phyloP scores from a whole-genome alignment of 2,888 invertebrate genomes.

The Amphiduros pacificus region DNA sequence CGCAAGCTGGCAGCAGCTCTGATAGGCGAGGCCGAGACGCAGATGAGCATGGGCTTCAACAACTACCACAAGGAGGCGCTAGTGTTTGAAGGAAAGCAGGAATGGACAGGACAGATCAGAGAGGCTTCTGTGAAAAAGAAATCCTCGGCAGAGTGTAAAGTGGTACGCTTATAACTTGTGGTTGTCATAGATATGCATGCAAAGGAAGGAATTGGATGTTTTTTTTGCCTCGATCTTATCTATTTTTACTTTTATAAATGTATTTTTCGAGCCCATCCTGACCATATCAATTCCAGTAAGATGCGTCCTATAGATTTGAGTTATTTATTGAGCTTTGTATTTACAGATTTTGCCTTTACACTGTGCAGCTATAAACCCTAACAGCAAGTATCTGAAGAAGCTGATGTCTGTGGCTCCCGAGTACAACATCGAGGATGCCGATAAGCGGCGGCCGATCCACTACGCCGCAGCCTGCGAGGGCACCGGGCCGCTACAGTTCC shows the following conservation, averaged over 20 bases:
- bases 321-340: not conserved
- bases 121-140: slow-evolving; percentile 60
- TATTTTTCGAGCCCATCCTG: too few relatives aligned
- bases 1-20: slow-evolving; percentile 58
- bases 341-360: slow-evolving; percentile 63
- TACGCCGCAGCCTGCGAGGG: slow-evolving; percentile 64
- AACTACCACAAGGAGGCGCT: slow-evolving; percentile 40
- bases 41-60: slow-evolving; percentile 50
- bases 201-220: too few relatives aligned
- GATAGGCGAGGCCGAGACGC: slow-evolving; percentile 51
- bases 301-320: not conserved
- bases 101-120: slow-evolving; percentile 31
- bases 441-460: slow-evolving; percentile 61
- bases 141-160: slow-evolving; percentile 41
- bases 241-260: not conserved
- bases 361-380: slow-evolving; percentile 64
- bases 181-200: too few relatives aligned
- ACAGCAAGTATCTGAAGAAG: slow-evolving; percentile 59
- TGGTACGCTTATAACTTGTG: not conserved
- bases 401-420: slow-evolving; percentile 61
- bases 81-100: slow-evolving; percentile 53
- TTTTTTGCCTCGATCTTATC: not conserved
- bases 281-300: not conserved
- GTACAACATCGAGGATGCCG: slow-evolving; percentile 60
- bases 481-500: slow-evolving; percentile 60